Conservation (phyloP, 2,797 vertebrate species). For the Cuniculus paca region DNA sequence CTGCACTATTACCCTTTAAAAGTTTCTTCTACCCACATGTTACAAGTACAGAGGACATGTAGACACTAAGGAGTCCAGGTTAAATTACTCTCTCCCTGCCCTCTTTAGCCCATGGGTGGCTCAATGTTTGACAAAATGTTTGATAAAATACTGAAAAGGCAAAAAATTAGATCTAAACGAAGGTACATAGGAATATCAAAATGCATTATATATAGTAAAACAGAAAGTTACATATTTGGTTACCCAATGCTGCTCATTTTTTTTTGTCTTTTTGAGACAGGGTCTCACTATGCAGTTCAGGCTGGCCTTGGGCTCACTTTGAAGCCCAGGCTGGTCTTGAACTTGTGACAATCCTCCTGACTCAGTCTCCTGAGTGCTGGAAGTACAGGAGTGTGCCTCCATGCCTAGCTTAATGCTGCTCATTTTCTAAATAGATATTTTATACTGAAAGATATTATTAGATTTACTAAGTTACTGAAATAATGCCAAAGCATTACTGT, state of each 20-base stretch:
- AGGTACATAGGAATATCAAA: neutral
- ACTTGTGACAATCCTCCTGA: no score
- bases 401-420: no score
- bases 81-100: neutral
- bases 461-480: neutral
- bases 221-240: conserved; percentile 23
- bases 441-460: conserved; percentile 32
- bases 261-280: no score
- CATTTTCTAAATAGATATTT: conserved; percentile 43
- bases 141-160: conserved; percentile 19
- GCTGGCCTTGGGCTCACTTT: no score
- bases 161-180: neutral
- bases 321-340: no score
- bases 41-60: neutral
- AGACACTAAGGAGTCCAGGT: neutral
- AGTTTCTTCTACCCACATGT: neutral
- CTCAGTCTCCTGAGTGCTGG: no score
- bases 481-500: neutral
- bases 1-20: neutral
- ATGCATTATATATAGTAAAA: neutral
- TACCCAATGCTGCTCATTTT: conserved; percentile 32
- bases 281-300: no score
- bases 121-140: neutral
- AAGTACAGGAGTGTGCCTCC: no score
- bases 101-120: neutral